These are phyloP conservation scores for Falcaria lacertinaria DNA, from an alignment of 2,888 invertebrate species.

Conservation along the genomic window DNA sequence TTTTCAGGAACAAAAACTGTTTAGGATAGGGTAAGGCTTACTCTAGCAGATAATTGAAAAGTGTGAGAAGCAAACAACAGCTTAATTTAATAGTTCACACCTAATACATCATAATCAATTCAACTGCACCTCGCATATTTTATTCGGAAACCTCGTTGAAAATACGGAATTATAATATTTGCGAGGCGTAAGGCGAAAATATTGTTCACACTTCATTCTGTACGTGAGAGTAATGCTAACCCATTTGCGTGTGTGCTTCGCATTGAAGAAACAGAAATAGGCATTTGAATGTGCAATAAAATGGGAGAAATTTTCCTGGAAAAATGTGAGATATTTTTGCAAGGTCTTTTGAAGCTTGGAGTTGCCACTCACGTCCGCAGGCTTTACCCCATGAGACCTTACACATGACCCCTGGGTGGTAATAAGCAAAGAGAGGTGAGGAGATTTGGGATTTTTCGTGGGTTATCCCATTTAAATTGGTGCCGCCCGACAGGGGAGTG, in stretches of 20 bases:
- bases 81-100: not conserved
- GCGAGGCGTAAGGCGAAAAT: not conserved
- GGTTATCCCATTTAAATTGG: too few relatives aligned
- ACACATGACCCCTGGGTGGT: too few relatives aligned
- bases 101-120: not conserved
- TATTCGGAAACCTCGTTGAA: not conserved
- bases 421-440: too few relatives aligned
- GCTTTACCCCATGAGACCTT: too few relatives aligned
- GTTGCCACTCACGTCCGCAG: too few relatives aligned
- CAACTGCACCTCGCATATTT: not conserved
- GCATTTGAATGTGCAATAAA: not conserved
- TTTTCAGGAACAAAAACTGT: too few relatives aligned
- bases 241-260: not conserved
- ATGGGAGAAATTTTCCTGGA: not conserved
- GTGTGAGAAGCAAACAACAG: not conserved
- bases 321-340: not conserved
- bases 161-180: not conserved
- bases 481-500: too few relatives aligned
- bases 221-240: slow-evolving; percentile 17
- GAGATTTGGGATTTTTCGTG: too few relatives aligned
- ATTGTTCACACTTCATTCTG: slow-evolving; percentile 20
- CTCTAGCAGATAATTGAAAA: too few relatives aligned
- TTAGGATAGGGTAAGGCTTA: too few relatives aligned
- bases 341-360: too few relatives aligned
- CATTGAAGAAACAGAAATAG: not conserved